A percentile compares a stretch with the other conserved stretches of the same genome.
These are phyloP conservation scores for Diplodus puntazzo DNA, from an alignment of 2,797 vertebrate genomes.

Conservation along the genomic window DNA sequence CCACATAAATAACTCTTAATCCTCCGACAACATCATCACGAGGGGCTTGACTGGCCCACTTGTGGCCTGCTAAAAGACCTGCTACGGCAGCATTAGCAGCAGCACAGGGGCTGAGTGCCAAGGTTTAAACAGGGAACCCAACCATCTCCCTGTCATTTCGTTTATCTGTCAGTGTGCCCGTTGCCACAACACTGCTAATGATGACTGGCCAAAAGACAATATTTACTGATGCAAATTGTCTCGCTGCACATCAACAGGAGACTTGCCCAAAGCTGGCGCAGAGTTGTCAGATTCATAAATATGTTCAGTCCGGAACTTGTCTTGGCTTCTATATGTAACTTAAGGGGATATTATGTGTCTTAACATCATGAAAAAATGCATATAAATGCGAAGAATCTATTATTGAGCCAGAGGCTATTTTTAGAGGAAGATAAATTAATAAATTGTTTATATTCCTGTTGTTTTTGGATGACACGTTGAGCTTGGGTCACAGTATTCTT, in stretches of 20 bases:
- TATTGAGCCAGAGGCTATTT: background rate
- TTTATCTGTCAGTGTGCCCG: conserved; percentile 14
- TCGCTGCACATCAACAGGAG: conserved; percentile 6
- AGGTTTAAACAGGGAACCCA: conserved; percentile 28
- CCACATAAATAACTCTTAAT: conserved; percentile 77
- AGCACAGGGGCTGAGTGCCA: conserved; percentile 14
- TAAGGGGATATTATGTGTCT: background rate
- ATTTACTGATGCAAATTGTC: conserved; percentile 27
- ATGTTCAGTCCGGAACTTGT: background rate
- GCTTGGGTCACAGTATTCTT: background rate
- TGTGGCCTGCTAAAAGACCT: conserved; percentile 47
- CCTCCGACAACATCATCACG: conserved; percentile 63
- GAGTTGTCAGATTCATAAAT: conserved; percentile 6
- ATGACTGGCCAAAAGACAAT: conserved; percentile 26
- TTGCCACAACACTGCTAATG: conserved; percentile 11
- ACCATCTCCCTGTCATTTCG: conserved; percentile 10
- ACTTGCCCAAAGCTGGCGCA: background rate
- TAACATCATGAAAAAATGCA: background rate
- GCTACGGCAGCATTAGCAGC: conserved; percentile 13
- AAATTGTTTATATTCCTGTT: background rate
- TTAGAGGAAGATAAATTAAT: background rate
- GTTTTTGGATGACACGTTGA: background rate
- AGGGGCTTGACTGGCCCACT: conserved; percentile 64
- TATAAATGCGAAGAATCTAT: background rate
- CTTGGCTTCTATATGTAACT: background rate